phyloP scores from a whole-genome alignment of 2,113 vertebrate species.

The Gopherus flavomarginatus region DNA sequence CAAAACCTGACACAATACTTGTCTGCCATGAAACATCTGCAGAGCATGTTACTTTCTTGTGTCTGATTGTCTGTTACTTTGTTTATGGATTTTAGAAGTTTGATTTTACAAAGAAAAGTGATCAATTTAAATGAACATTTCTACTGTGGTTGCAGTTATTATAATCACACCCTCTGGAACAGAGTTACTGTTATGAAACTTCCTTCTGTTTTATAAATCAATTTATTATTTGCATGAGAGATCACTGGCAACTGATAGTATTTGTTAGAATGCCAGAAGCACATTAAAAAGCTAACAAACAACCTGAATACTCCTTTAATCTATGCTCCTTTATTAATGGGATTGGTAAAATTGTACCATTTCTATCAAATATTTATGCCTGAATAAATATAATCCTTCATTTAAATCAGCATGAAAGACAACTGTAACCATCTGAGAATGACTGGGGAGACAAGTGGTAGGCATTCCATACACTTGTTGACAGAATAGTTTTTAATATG shows the following conservation, averaged over 20 bases:
- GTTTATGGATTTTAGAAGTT: not conserved
- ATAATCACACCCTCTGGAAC: slow-evolving; percentile 18
- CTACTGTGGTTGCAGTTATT: not conserved
- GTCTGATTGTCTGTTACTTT: slow-evolving; percentile 17
- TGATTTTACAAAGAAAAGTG: slow-evolving; percentile 27
- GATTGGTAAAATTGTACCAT: not conserved
- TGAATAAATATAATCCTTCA: slow-evolving; percentile 1
- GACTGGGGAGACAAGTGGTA: not conserved
- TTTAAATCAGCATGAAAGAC: not conserved
- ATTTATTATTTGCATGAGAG: slow-evolving; percentile 31
- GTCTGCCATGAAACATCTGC: slow-evolving; percentile 7
- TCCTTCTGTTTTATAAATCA: slow-evolving; percentile 37
- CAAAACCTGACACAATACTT: not conserved
- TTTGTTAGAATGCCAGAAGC: slow-evolving; percentile 3
- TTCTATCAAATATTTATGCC: not conserved
- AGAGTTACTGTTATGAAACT: slow-evolving; percentile 11
- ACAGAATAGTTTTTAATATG: not conserved
- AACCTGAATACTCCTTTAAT: not conserved
- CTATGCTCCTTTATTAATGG: not conserved
- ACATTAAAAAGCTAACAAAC: not conserved
- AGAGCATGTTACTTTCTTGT: slow-evolving; percentile 18
- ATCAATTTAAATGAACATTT: slow-evolving; percentile 22
- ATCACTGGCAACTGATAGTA: slow-evolving; percentile 5
- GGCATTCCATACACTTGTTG: slow-evolving; percentile 13
- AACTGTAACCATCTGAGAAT: slow-evolving; percentile 3